Base-by-base conservation (phyloP, 2,797 vertebrate species). In the Acridotheres tristis region DNA sequence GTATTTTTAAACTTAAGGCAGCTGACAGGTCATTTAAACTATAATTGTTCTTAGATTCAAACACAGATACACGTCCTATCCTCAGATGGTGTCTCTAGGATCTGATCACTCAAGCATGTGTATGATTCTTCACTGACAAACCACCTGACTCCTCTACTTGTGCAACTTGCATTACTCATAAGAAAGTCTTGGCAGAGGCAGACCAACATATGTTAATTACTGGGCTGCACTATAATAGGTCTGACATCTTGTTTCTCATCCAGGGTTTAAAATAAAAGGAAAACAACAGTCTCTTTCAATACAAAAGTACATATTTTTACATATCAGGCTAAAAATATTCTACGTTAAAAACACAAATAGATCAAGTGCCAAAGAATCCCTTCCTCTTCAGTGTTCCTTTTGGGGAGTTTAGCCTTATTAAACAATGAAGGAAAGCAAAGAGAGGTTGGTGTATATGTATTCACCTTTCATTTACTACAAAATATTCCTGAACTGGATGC, bases 121-220 rank as follows among this genome's bases (percentile, higher is more conserved):
- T 36, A 53, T 27, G 66, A 67, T 27, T 91, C 76, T 74, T 73
- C 77, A 23, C 77, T 61, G 76, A 93, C 71, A 93, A 96, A 66
- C 89, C 93, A 92, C 59, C 74, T 53, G 54, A 76, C 85, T 94
- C 76, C 71, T 86, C 74, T 22, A 50, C 93, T 93, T 94, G 62
- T 88, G 80, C 83, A 94, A 96, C 85, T 78, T 59, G 83, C 78
- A 89, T 97, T 96, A 93, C 89, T 94, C 96, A 94, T 12, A 78
- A 55, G 69, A 83, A 96, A 93, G 73, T 71, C 79, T 93, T 94
- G 91, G 93, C 94, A 96, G 57, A 82, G 74, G 63, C 94, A 94
- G 83, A 54, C 67, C 91, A 90, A 84, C 90, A 77, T 95, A 96
- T 90, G 94, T 74, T 96, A 96, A 96, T 96, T 93, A 87, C 90